Evolutionary conservation across 2,888 invertebrate genomes (phyloP), one percentile per base, ranked within the genome.

Genomic region (Xylophagus ater): DNA sequence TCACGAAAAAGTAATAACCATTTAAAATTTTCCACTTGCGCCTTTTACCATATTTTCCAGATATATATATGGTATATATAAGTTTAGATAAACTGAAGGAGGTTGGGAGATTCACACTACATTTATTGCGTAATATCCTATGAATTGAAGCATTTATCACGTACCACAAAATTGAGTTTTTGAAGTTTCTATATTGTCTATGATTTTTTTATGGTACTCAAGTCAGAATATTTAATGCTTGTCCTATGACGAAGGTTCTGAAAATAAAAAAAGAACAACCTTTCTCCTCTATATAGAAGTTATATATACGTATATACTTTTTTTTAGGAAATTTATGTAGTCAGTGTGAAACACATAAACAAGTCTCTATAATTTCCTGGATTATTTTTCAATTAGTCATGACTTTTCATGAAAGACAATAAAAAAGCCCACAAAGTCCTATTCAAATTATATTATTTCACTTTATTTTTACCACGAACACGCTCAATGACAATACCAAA

Each of bases 1-100:
- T 39, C 38, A 39, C 38, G 38, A 39, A 39, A 39, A 39, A 39
- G 38, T 39, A 39, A 39, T 39, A 39, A 39, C 38, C 38, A 39
- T 39, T 39, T 39, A 39, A 39, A n/a, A 39, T 39, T 39, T 32
- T 33, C 32, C 33, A 31, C 30, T 24, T n/a, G n/a, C n/a, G n/a
- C n/a, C n/a, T n/a, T n/a, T n/a, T n/a, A n/a, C n/a, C n/a, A n/a
- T n/a, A n/a, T n/a, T n/a, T n/a, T n/a, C n/a, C n/a, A n/a, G n/a
- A n/a, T n/a, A n/a, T n/a, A n/a, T n/a, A n/a, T n/a, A n/a, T n/a
- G n/a, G n/a, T n/a, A n/a, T n/a, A n/a, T n/a, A n/a, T n/a, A n/a
- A n/a, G n/a, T n/a, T n/a, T n/a, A n/a, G n/a, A n/a, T n/a, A n/a
- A n/a, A n/a, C n/a, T n/a, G n/a, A n/a, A n/a, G n/a, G n/a, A n/a